phyloP scores from a whole-genome alignment of 30 jellyfish, hydroid and myxozoan genomes.

The Euphysa ruthae region DNA sequence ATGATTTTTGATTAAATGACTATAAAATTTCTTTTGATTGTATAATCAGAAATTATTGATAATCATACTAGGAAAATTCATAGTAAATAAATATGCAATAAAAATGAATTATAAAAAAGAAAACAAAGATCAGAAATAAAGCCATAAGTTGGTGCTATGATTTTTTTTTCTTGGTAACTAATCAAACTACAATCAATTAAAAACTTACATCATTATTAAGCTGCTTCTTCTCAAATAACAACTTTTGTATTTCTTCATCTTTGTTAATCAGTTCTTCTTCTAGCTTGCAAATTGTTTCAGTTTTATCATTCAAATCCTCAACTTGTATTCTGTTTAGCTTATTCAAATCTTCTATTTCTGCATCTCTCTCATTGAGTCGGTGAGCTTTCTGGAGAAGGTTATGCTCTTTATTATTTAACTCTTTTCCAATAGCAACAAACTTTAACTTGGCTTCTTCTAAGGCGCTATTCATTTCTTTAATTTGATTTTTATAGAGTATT shows the following conservation, averaged over 20 bases:
- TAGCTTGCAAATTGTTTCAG: neutral
- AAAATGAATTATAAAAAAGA: too few relatives aligned
- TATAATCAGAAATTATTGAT: too few relatives aligned
- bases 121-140: too few relatives aligned
- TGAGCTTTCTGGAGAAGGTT: neutral
- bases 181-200: too few relatives aligned
- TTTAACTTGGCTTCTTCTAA: slow-evolving; percentile 37
- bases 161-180: too few relatives aligned
- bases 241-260: neutral
- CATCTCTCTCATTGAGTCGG: slow-evolving; percentile 9
- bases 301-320: neutral
- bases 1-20: too few relatives aligned
- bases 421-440: neutral
- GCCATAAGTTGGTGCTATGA: too few relatives aligned
- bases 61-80: too few relatives aligned
- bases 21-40: too few relatives aligned
- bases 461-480: slow-evolving; percentile 28
- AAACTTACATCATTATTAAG: slow-evolving; percentile 4
- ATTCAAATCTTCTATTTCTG: slow-evolving; percentile 17
- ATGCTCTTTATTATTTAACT: neutral
- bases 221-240: slow-evolving; percentile 5
- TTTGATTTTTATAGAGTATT: slow-evolving; percentile 26
- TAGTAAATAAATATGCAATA: too few relatives aligned
- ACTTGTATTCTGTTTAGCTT: neutral
- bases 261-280: slow-evolving; percentile 8